Conservation (phyloP, 1,140 invertebrate species). For the Laupala kohalensis region DNA sequence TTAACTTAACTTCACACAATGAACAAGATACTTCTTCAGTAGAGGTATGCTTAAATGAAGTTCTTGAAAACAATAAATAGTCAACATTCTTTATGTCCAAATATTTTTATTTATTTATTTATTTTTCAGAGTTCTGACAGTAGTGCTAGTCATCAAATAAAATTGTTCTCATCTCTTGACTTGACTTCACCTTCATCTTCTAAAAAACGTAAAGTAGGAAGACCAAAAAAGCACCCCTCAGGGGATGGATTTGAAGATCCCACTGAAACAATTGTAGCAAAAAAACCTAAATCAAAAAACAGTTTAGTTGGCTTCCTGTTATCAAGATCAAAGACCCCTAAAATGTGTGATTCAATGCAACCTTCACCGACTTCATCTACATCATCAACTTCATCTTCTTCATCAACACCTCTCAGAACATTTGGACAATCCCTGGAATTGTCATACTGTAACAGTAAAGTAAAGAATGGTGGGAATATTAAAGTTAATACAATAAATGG, state of each 20-base stretch:
- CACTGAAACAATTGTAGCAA: constrained; percentile 68
- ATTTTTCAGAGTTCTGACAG: background rate
- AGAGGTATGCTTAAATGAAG: background rate
- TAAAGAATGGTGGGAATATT: background rate
- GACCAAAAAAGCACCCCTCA: constrained; percentile 57
- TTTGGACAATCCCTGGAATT: background rate
- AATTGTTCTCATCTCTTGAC: background rate
- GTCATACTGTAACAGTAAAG: background rate
- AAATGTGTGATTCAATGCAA: background rate
- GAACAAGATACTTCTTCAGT: background rate
- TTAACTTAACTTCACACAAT: background rate
- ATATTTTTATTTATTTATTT: background rate
- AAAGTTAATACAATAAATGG: background rate
- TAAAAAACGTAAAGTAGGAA: constrained; percentile 70
- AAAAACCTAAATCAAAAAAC: constrained; percentile 39
- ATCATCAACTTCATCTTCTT: background rate
- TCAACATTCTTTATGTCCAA: background rate
- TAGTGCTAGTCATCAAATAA: background rate
- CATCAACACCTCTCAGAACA: background rate
- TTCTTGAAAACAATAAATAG: background rate
- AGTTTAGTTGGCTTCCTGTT: constrained; percentile 48
- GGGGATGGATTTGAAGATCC: constrained; percentile 37
- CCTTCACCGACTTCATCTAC: background rate
- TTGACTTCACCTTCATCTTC: constrained; percentile 34
- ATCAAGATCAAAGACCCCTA: constrained; percentile 19